Evolutionary conservation across 2,888 invertebrate genomes (phyloP).

Genomic region (Autographa pulchrina): DNA sequence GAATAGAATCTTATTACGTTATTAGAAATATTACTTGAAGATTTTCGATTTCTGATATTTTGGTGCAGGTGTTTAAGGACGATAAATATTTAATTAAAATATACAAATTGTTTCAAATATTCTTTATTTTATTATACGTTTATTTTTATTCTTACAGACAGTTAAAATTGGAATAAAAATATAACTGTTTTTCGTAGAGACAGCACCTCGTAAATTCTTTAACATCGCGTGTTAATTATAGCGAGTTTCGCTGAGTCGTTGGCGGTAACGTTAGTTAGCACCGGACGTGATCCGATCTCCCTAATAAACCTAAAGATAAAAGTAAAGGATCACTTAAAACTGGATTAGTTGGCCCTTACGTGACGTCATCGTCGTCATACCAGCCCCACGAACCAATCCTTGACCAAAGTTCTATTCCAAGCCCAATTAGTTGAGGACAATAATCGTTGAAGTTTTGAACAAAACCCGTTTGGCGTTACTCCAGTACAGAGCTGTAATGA

Average conservation of each 20-base stretch:
- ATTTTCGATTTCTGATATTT: no score
- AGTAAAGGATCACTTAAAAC: neutral
- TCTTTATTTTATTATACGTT: neutral
- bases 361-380: neutral
- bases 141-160: neutral
- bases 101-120: no score
- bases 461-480: conserved; percentile 69
- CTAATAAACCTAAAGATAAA: conserved; percentile 2
- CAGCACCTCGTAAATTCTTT: no score
- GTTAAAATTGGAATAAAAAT: no score
- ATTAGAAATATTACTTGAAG: neutral
- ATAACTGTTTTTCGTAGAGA: neutral
- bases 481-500: conserved; percentile 68
- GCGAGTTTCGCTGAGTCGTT: neutral
- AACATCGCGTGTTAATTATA: neutral
- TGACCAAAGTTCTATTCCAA: conserved; percentile 37
- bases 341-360: neutral
- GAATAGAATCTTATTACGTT: conserved; percentile 20
- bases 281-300: neutral
- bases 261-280: neutral
- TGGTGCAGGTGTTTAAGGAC: no score
- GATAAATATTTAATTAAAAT: no score
- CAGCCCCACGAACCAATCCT: neutral
- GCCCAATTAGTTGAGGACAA: conserved; percentile 46
- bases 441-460: conserved; percentile 66